Conservation (phyloP, 1,140 invertebrate species). For the Chironomus tepperi region DNA sequence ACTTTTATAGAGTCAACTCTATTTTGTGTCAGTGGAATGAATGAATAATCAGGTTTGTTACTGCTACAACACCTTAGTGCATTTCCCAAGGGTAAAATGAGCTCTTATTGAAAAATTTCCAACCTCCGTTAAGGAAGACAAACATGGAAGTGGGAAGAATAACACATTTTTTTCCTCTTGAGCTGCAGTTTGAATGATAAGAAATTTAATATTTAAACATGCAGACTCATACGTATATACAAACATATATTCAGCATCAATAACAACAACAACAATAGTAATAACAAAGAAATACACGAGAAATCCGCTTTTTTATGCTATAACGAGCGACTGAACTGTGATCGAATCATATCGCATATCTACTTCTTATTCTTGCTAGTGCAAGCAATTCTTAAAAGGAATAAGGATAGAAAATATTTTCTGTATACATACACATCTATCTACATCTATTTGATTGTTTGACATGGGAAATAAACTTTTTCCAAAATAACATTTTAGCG, state of each 20-base stretch:
- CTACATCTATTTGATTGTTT: background rate
- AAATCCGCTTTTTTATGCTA: background rate
- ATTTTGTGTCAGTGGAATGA: too few relatives aligned
- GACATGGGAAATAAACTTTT: background rate
- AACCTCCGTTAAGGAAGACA: background rate
- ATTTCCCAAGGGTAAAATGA: too few relatives aligned
- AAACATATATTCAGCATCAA: too few relatives aligned
- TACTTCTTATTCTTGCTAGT: background rate
- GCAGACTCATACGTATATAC: too few relatives aligned
- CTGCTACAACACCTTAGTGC: too few relatives aligned
- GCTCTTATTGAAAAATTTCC: too few relatives aligned
- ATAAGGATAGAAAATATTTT: too few relatives aligned
- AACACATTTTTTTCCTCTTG: background rate
- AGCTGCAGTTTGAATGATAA: background rate
- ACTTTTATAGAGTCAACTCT: too few relatives aligned
- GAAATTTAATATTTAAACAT: background rate
- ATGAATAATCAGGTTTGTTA: too few relatives aligned
- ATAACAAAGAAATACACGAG: background rate
- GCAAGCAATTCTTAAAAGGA: background rate
- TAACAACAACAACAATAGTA: background rate
- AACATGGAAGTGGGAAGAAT: background rate
- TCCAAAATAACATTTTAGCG: background rate
- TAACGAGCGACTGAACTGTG: background rate
- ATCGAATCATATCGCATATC: background rate
- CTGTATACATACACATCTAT: too few relatives aligned